These are phyloP conservation scores for Ranitomeya variabilis DNA, from an alignment of 2,113 vertebrate genomes.

Conservation along the genomic window DNA sequence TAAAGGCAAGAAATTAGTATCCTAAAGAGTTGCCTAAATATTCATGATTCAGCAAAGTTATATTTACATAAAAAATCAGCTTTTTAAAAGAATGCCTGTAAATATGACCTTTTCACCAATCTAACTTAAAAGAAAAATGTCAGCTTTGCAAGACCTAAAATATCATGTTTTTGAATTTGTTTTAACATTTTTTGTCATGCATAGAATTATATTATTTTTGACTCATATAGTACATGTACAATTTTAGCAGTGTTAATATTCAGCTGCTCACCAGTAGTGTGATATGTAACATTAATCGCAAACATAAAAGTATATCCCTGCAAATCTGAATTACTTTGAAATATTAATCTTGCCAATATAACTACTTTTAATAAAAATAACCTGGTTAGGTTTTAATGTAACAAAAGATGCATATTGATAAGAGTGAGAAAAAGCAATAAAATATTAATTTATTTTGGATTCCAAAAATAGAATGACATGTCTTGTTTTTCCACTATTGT, in stretches of 20 bases:
- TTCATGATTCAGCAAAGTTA: no score
- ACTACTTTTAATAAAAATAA: background rate
- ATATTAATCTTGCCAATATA: background rate
- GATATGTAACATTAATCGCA: background rate
- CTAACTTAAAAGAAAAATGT: no score
- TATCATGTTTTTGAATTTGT: no score
- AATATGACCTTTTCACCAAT: no score
- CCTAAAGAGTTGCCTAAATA: no score
- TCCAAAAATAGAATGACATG: background rate
- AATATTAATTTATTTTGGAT: background rate
- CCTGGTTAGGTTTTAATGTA: background rate
- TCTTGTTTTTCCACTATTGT: background rate
- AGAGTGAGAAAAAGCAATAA: background rate
- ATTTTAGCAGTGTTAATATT: background rate
- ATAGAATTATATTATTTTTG: no score
- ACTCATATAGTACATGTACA: no score
- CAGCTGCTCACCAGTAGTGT: background rate
- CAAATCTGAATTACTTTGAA: background rate
- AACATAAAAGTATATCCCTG: background rate
- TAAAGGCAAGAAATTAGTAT: no score
- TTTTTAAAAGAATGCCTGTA: no score
- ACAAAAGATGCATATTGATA: background rate
- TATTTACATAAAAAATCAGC: no score
- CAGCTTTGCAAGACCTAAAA: no score
- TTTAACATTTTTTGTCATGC: no score